These are phyloP conservation scores for Anthopleura sola DNA, from an alignment of 64 coral and sea anemone genomes.

Conservation along the genomic window DNA sequence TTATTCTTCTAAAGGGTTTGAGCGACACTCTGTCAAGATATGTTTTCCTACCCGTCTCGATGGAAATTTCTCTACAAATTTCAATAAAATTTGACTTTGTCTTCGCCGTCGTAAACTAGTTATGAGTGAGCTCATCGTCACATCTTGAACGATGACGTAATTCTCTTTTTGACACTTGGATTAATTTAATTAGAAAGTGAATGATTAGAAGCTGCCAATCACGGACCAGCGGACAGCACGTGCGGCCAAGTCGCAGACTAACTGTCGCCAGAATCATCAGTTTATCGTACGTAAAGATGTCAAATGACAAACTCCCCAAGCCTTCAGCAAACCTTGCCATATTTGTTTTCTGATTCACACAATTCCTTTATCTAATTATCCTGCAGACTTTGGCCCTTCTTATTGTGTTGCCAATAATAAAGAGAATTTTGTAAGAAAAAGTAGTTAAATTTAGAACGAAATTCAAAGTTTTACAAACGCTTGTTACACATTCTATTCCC, in stretches of 20 bases:
- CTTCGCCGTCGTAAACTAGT: neutral
- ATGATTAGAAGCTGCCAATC: constrained; percentile 94
- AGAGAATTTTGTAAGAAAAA: constrained; percentile 4
- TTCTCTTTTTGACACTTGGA: constrained; percentile 71
- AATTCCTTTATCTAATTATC: neutral
- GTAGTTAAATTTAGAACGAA: constrained; percentile 22
- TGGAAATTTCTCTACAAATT: neutral
- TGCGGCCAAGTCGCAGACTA: constrained; percentile 71
- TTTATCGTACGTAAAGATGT: constrained; percentile 64
- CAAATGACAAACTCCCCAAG: constrained; percentile 33
- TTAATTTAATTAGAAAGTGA: constrained; percentile 96
- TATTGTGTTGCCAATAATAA: neutral
- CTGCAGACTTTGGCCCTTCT: neutral
- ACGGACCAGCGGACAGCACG: constrained; percentile 56
- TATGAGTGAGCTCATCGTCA: constrained; percentile 1
- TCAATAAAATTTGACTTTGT: neutral
- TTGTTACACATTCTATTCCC: constrained; percentile 23
- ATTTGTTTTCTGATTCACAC: constrained; percentile 17
- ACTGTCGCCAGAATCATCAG: constrained; percentile 71
- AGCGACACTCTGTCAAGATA: constrained; percentile 9
- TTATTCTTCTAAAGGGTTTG: constrained; percentile 34
- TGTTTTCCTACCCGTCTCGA: neutral
- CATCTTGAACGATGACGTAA: constrained; percentile 64
- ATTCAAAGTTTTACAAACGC: constrained; percentile 4
- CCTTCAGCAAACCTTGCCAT: constrained; percentile 44